Base-by-base conservation (phyloP, 2,113 vertebrate species). In the Sapajus apella region DNA sequence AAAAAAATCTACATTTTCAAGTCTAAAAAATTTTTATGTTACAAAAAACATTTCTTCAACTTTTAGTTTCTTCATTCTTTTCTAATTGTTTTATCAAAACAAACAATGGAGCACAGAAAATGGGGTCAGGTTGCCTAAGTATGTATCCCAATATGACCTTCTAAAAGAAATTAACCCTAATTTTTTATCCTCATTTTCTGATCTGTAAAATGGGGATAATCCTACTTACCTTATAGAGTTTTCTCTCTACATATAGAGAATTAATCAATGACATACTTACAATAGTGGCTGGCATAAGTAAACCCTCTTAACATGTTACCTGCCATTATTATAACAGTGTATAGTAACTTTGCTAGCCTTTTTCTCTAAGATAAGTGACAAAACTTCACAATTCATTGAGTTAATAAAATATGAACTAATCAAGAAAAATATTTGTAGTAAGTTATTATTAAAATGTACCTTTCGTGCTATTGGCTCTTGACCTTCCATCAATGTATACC, bases 401-500 rank as follows among this genome's bases (percentile, higher is more conserved):
- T 30, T 90, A 89, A 92, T 17, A 73, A 91, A 80, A 90, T 80
- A 4, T 92, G 30, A 97, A 81, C 1, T 92, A 40, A 21, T 95
- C 16, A 72, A 87, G 37, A 94, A 82, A 93, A 86, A n/a, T 23
- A 75, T 32, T 96, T 91, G 43, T 76, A 80, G 45, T 80, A 23
- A 61, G 18, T 87, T 76, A 80, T 80, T 87, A 37, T 89, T 64
- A 93, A 91, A 50, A 37, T 93, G 73, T 99, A 99, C 99, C 99
- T 99, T 99, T 95, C 99, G 99, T 96, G 99, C 99, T 95, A 99
- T 99, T 98, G 99, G 99, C 97, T 99, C 99, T 98, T 99, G 99
- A 97, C 98, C 98, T 40, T 99, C 99, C 94, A 98, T 99, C 97
- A 99, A 91, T 0, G 99, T 99, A 95, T 99, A 99, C 99, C 99